Evolutionary conservation across 2,888 invertebrate genomes (phyloP).

Genomic region (Hypsopygia costalis): DNA sequence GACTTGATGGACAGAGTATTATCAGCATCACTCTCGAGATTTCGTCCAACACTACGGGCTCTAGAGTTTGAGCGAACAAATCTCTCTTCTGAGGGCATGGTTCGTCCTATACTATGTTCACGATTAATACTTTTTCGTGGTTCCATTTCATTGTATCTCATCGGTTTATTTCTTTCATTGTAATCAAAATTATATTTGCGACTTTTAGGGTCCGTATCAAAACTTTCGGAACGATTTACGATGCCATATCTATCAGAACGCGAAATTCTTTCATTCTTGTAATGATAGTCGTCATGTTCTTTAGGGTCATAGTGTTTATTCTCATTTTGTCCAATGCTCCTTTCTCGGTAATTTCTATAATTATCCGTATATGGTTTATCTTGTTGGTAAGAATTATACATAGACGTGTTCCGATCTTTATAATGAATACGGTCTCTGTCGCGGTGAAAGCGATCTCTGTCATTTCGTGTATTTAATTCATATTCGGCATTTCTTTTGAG

Average conservation of each 20-base stretch:
- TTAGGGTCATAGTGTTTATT: slow-evolving; percentile 28
- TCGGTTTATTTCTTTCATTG: slow-evolving; percentile 21
- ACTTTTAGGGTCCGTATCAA: slow-evolving; percentile 24
- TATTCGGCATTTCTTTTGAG: slow-evolving; percentile 46
- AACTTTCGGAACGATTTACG: slow-evolving; percentile 21
- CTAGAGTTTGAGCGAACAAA: slow-evolving; percentile 20
- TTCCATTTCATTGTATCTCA: slow-evolving; percentile 26
- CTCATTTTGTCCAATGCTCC: slow-evolving; percentile 31
- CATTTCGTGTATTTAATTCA: slow-evolving; percentile 33
- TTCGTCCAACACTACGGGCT: slow-evolving; percentile 29
- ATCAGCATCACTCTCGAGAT: slow-evolving; percentile 18
- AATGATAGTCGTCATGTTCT: slow-evolving; percentile 15
- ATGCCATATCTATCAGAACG: slow-evolving; percentile 25
- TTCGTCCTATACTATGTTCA: slow-evolving; percentile 39
- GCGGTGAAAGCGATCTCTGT: slow-evolving; percentile 28
- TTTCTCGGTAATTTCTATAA: slow-evolving; percentile 32
- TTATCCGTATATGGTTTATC: slow-evolving; percentile 25
- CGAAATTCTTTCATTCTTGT: slow-evolving; percentile 5
- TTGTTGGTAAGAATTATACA: slow-evolving; percentile 15
- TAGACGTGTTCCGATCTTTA: slow-evolving; percentile 31
- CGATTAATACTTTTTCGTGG: slow-evolving; percentile 26
- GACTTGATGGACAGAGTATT: slow-evolving; percentile 42
- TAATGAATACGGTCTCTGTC: slow-evolving; percentile 17
- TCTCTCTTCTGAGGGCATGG: slow-evolving; percentile 16
- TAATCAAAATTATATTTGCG: slow-evolving; percentile 21